Conservation (phyloP, 2,113 vertebrate species). For the Mellivora capensis region DNA sequence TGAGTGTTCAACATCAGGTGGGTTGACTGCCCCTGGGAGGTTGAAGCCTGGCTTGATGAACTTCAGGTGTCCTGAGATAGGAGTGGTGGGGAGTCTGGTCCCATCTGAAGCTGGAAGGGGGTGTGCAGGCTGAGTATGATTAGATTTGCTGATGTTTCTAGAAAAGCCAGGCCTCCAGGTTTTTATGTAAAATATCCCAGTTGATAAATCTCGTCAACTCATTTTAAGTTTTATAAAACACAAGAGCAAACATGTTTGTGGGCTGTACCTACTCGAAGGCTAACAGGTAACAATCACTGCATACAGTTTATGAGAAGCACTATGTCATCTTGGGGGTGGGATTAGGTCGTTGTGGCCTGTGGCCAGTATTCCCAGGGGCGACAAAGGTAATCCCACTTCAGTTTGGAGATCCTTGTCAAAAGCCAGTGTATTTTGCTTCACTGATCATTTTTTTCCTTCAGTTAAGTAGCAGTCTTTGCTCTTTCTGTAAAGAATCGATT, state of each 20-base stretch:
- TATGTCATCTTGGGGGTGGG: not conserved
- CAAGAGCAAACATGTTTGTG: not conserved
- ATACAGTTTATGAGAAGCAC: not conserved
- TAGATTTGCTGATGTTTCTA: slow-evolving; percentile 4
- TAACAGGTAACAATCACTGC: not conserved
- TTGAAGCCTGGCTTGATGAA: not conserved
- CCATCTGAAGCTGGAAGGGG: not conserved
- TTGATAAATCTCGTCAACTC: not conserved
- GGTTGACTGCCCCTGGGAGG: not conserved
- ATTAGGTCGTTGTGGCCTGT: no score
- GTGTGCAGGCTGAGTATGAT: not conserved
- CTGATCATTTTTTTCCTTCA: not conserved
- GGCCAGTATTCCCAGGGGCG: not conserved
- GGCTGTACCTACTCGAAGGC: not conserved
- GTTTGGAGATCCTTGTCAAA: not conserved
- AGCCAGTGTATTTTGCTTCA: not conserved
- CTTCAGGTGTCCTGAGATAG: not conserved
- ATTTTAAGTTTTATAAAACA: slow-evolving; percentile 14
- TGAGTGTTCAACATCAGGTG: not conserved
- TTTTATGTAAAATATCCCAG: slow-evolving; percentile 14
- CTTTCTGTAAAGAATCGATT: slow-evolving; percentile 38
- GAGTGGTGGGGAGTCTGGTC: not conserved
- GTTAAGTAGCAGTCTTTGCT: not conserved
- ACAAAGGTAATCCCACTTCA: not conserved
- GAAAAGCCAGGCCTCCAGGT: not conserved